Evolutionary conservation across 2,888 invertebrate genomes (phyloP).

Genomic region (Thereva unica): DNA sequence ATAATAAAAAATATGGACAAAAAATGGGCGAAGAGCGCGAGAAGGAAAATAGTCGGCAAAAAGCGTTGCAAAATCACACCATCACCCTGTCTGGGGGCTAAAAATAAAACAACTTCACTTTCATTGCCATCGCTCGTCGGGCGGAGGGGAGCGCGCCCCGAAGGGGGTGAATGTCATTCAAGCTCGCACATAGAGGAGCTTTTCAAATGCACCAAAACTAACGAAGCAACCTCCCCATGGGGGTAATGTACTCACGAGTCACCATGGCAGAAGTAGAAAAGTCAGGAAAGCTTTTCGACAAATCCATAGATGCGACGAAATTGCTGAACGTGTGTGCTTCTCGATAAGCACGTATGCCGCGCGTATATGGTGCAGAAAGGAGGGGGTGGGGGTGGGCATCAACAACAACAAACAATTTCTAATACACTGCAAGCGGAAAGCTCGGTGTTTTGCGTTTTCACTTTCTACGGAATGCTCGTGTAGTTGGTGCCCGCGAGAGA

Average conservation of each 20-base stretch:
- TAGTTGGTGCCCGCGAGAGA: too few relatives aligned
- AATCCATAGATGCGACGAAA: too few relatives aligned
- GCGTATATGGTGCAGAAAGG: too few relatives aligned
- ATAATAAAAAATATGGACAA: slow-evolving; percentile 11
- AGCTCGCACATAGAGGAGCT: slow-evolving; percentile 19
- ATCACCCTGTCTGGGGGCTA: slow-evolving; percentile 8
- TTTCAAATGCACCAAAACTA: slow-evolving; percentile 32
- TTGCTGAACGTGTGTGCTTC: too few relatives aligned
- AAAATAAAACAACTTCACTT: slow-evolving; percentile 30
- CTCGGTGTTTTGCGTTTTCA: too few relatives aligned
- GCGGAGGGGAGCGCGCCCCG: not conserved
- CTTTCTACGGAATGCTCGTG: too few relatives aligned
- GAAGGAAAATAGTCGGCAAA: slow-evolving; percentile 28
- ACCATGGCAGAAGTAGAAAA: too few relatives aligned
- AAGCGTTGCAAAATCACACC: slow-evolving; percentile 13
- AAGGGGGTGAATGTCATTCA: slow-evolving; percentile 1
- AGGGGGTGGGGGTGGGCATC: too few relatives aligned
- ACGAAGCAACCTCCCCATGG: slow-evolving; percentile 2
- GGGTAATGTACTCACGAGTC: not conserved
- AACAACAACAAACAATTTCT: too few relatives aligned
- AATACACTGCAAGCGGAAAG: too few relatives aligned
- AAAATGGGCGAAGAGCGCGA: slow-evolving; percentile 8
- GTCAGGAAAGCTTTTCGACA: too few relatives aligned
- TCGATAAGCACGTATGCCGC: too few relatives aligned
- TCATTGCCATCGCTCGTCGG: slow-evolving; percentile 3